Conservation (phyloP, 2,113 vertebrate species). For the Heptranchias perlo region DNA sequence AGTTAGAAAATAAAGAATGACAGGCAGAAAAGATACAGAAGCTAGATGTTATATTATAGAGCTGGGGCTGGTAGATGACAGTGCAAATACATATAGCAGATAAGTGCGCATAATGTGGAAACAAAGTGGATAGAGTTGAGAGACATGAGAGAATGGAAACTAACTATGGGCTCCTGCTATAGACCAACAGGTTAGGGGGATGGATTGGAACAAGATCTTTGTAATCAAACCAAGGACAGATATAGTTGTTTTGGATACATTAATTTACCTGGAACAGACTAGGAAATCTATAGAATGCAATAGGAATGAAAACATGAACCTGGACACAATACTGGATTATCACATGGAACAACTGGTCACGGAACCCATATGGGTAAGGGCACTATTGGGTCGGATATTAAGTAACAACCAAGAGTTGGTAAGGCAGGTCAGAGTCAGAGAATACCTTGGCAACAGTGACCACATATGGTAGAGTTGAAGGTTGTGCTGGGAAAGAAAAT, state of each 20-base stretch:
- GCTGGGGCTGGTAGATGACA: not conserved
- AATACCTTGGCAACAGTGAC: not conserved
- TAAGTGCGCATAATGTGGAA: not conserved
- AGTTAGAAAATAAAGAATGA: not conserved
- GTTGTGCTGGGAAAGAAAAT: not conserved
- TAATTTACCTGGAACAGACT: not conserved
- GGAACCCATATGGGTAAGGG: not conserved
- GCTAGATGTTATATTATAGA: not conserved
- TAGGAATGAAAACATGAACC: not conserved
- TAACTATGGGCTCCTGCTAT: not conserved
- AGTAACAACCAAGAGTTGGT: not conserved
- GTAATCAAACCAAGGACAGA: not conserved
- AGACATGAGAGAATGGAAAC: not conserved
- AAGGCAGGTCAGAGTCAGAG: not conserved
- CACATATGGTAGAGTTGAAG: not conserved
- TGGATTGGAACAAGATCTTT: not conserved
- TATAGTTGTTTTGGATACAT: not conserved
- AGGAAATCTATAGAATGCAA: not conserved
- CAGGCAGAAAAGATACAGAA: not conserved
- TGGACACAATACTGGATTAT: not conserved
- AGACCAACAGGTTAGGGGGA: not conserved
- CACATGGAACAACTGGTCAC: not conserved
- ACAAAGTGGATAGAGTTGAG: not conserved
- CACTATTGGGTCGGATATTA: not conserved
- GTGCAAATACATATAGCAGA: not conserved